Conservation (phyloP, 35 echinoderm and acorn worm species). For the Chiridota heheva region DNA sequence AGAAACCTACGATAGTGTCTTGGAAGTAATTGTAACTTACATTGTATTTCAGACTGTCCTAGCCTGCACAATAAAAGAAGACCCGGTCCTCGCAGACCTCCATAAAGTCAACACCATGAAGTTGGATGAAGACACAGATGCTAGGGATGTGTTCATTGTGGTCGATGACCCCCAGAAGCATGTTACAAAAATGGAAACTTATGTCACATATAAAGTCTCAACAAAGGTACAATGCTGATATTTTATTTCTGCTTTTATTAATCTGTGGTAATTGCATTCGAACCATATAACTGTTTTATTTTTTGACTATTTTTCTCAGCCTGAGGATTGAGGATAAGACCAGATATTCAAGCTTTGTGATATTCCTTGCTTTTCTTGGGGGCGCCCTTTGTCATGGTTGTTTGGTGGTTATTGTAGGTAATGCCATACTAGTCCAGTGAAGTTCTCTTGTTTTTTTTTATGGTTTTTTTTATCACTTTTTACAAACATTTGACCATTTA, state of each 20-base stretch:
- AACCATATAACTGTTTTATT: not conserved
- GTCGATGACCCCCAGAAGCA: conserved; percentile 89
- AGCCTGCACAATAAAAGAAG: conserved; percentile 16
- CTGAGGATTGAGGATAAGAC: no score
- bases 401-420: no score
- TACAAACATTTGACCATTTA: conserved; percentile 35
- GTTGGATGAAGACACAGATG: conserved; percentile 56
- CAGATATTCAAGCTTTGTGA: no score
- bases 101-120: conserved; percentile 12
- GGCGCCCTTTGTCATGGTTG: no score
- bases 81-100: conserved; percentile 1
- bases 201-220: conserved; percentile 88
- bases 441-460: conserved; percentile 8
- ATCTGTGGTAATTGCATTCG: not conserved
- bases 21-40: no score
- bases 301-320: not conserved
- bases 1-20: no score
- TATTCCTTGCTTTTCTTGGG: no score
- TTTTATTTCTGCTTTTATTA: not conserved
- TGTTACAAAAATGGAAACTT: conserved; percentile 74
- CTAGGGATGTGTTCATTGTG: conserved; percentile 87
- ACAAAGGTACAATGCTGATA: conserved; percentile 62
- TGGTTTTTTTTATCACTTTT: not conserved
- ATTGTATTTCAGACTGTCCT: conserved; percentile 36
- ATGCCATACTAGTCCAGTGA: not conserved